A percentile compares a stretch with the other conserved stretches of the same genome.
phyloP scores from a whole-genome alignment of 2,113 vertebrate genomes.

The Tragelaphus imberbis region DNA sequence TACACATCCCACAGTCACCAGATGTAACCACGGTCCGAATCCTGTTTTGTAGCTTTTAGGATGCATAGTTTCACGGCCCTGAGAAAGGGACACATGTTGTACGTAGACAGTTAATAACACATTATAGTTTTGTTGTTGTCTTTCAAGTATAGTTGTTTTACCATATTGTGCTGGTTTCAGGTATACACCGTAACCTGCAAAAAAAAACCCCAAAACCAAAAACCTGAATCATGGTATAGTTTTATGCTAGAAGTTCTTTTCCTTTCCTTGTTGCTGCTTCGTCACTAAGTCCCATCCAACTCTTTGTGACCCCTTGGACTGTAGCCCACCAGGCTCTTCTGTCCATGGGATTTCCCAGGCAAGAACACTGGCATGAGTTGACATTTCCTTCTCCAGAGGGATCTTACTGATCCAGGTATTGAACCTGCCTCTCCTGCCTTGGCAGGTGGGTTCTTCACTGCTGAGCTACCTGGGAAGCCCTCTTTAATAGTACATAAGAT shows the following conservation, averaged over 20 bases:
- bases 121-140: background rate
- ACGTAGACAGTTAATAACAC: background rate
- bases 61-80: background rate
- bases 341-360: background rate
- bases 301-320: background rate
- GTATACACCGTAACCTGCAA: background rate
- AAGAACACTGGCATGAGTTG: background rate
- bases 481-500: background rate
- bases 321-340: background rate
- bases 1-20: background rate
- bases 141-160: background rate
- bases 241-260: background rate
- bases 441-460: background rate
- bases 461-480: background rate
- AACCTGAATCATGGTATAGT: background rate
- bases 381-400: background rate
- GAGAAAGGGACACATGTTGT: background rate
- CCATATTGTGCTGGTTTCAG: background rate
- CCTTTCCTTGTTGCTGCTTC: background rate
- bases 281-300: background rate
- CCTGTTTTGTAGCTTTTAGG: background rate
- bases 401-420: background rate
- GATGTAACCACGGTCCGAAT: background rate
- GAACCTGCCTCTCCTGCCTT: background rate
- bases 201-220: too few relatives aligned